phyloP scores from a whole-genome alignment of 2,797 vertebrate genomes.

The Pogonophryne albipinna region DNA sequence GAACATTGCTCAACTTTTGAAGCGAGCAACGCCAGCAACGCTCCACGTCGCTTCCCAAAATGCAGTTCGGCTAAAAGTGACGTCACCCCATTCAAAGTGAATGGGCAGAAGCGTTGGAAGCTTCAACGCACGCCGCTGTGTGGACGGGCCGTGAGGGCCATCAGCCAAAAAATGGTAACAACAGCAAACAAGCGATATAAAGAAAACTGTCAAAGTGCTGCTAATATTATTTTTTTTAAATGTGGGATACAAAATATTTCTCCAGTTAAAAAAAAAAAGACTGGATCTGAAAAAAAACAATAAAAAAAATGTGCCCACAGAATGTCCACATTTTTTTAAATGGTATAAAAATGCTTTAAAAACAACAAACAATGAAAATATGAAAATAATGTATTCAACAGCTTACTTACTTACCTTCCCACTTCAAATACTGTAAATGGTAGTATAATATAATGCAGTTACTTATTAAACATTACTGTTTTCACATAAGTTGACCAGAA shows the following conservation, averaged over 20 bases:
- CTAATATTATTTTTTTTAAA: background rate
- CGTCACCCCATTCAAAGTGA: too few relatives aligned
- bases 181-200: background rate
- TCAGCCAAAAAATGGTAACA: constrained; percentile 22
- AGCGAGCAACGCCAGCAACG: too few relatives aligned
- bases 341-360: background rate
- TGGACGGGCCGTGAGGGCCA: too few relatives aligned
- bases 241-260: background rate
- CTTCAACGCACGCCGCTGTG: too few relatives aligned
- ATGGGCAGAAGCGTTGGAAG: too few relatives aligned
- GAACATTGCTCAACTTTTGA: too few relatives aligned
- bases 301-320: background rate
- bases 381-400: background rate
- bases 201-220: background rate
- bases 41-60: too few relatives aligned
- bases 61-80: too few relatives aligned
- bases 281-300: background rate
- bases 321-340: background rate
- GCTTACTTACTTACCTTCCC: background rate
- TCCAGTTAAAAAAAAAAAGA: background rate
- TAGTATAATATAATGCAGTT: background rate
- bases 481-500: background rate
- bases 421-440: background rate
- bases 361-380: background rate
- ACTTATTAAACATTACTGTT: background rate